Evolutionary conservation across 2,888 invertebrate genomes (phyloP), one percentile per base, ranked within the genome.

Genomic region (Tenthredo scrophulariae): DNA sequence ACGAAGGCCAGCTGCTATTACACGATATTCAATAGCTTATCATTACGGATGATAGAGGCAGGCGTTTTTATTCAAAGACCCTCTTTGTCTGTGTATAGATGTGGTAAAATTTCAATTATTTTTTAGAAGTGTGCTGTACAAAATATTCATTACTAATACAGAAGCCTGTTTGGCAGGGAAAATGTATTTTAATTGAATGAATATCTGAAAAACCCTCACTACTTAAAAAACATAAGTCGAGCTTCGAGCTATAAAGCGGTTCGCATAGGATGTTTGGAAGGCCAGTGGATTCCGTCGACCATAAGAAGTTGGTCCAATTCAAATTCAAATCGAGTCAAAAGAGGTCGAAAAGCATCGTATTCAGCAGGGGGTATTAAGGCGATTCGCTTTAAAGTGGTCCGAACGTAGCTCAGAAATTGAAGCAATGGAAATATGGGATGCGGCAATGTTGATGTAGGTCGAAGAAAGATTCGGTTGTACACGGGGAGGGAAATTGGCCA

Each of bases 311-410:
- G 37, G 40, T 80, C 40, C 80, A 40, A 80, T 58, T 80, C 79
- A 22, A 22, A n/a, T 62, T 22, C n/a, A 29, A 80, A 80, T 40
- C 37, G 79, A 80, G 37, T 80, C n/a, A 37, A 80, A 62, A 80
- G 22, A 80, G 40, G 37, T 80, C 83, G 46, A 67, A 83, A 46
- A 37, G 83, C 67, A 46, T 83, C 67, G 29, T 67, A 67, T 67
- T 83, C 83, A 37, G 26, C 46, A 33, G 26, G 40, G 46, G 22
- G 22, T 50, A 65, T 80, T 65, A 80, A 58, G 43, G 62, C 62
- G n/a, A 83, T 46, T 83, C 29, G 22, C 2, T 50, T 46, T 26
- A 83, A 82, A 82, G 82, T 82, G 65, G 65, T 67, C 67, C 29
- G 50, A 13, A 18, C 54, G n/a, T 3, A 43, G 77, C n/a, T 67